Evolutionary conservation across 2,888 invertebrate genomes (phyloP).

Genomic region (Metellina segmentata): DNA sequence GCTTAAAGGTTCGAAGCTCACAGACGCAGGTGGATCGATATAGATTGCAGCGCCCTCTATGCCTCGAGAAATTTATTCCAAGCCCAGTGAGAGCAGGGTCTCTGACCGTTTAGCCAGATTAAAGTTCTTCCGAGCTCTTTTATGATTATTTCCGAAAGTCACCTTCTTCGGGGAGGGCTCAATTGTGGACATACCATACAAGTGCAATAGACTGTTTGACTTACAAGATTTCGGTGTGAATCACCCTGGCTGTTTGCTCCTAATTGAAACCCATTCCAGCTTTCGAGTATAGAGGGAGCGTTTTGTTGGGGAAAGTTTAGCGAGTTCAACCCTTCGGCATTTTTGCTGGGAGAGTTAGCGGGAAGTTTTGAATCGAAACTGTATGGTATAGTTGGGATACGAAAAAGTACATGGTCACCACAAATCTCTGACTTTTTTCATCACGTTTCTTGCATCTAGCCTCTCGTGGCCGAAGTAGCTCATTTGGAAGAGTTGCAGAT

Average conservation of each 20-base stretch:
- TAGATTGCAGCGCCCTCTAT: constrained; percentile 38
- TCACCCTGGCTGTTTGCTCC: not conserved
- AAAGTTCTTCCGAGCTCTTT: constrained; percentile 42
- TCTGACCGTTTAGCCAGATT: constrained; percentile 63
- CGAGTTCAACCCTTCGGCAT: not conserved
- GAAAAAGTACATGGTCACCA: too few species aligned
- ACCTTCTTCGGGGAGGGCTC: not conserved
- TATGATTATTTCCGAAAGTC: not conserved
- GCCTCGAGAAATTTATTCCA: constrained; percentile 43
- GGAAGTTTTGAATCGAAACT: too few species aligned
- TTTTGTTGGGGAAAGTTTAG: not conserved
- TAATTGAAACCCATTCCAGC: not conserved
- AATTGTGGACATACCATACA: not conserved
- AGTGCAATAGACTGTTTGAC: not conserved
- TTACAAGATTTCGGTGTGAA: not conserved
- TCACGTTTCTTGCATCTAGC: too few species aligned
- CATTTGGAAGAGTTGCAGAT: too few species aligned
- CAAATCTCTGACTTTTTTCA: too few species aligned
- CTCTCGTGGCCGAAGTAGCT: too few species aligned
- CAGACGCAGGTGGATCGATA: constrained; percentile 72
- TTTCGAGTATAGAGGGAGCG: not conserved
- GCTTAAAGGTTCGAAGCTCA: constrained; percentile 69
- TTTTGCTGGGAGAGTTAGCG: not conserved
- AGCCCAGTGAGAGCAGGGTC: constrained; percentile 50
- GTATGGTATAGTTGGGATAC: too few species aligned